Percentiles rank a stretch among this genome's conserved stretches.
phyloP scores from a whole-genome alignment of 1,140 invertebrate genomes.

The Adoxophyes honmai region DNA sequence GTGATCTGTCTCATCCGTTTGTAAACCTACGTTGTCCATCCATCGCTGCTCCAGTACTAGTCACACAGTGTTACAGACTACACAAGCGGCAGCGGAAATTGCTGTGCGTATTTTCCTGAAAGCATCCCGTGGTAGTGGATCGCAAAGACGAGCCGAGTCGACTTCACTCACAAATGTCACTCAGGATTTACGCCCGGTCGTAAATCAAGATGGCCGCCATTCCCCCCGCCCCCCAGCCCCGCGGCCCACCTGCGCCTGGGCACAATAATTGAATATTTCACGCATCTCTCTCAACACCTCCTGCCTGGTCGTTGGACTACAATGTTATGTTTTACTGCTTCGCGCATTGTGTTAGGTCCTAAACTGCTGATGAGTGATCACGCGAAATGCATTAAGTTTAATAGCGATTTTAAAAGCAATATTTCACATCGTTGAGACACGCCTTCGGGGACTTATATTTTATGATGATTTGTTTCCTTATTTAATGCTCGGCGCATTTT shows the following conservation, averaged over 20 bases:
- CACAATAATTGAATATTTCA: constrained; percentile 76
- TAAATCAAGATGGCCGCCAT: constrained; percentile 72
- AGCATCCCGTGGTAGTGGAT: constrained; percentile 46
- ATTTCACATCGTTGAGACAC: constrained; percentile 68
- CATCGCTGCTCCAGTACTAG: constrained; percentile 18
- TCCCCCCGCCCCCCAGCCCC: constrained; percentile 26
- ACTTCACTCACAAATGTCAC: constrained; percentile 70
- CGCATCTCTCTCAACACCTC: constrained; percentile 72
- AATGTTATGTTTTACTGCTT: constrained; percentile 70
- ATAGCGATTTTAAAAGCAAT: constrained; percentile 73
- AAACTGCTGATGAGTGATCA: constrained; percentile 75
- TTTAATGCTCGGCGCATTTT: constrained; percentile 42
- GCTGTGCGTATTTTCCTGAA: constrained; percentile 55
- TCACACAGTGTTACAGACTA: constrained; percentile 12
- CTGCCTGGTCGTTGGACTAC: constrained; percentile 52
- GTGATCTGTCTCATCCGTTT: neutral
- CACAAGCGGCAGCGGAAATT: constrained; percentile 24
- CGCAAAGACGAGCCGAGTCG: constrained; percentile 40
- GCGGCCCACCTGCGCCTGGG: constrained; percentile 60
- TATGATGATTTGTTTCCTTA: constrained; percentile 75
- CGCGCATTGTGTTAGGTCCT: constrained; percentile 71
- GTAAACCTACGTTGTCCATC: neutral
- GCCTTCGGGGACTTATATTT: constrained; percentile 61
- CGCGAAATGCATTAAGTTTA: constrained; percentile 69
- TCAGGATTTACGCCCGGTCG: constrained; percentile 68